Conservation (phyloP, 2,113 vertebrate genomes). For the Eublepharis macularius region DNA sequence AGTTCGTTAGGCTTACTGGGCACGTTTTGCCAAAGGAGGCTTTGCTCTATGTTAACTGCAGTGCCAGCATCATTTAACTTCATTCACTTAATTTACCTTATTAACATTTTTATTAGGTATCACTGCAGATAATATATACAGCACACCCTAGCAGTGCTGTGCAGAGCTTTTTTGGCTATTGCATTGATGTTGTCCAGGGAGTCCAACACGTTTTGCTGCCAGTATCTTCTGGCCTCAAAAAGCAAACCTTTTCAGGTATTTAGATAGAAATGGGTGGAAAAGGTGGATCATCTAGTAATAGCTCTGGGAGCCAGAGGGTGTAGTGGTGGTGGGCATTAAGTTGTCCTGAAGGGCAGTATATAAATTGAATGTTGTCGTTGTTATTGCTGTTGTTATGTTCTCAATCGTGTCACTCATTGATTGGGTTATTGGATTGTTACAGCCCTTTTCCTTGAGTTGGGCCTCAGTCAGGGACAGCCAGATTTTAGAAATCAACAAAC, state of each 20-base stretch:
- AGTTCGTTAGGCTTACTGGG: conserved; percentile 42
- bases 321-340: too few relatives aligned
- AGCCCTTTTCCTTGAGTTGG: neutral
- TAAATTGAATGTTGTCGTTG: too few relatives aligned
- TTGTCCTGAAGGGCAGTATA: too few relatives aligned
- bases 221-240: rapidly evolving
- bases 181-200: rapidly evolving
- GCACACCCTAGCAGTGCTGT: neutral
- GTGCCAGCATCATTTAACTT: conserved; percentile 50
- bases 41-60: conserved; percentile 37
- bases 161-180: neutral
- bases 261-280: neutral
- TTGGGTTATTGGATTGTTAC: neutral
- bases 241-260: conserved; percentile 13
- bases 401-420: neutral
- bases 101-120: conserved; percentile 53
- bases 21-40: conserved; percentile 8
- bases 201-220: neutral
- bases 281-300: conserved; percentile 8
- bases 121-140: neutral
- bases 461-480: neutral
- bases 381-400: neutral
- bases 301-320: too few relatives aligned
- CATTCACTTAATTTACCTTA: conserved; percentile 49
- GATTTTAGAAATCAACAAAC: too few relatives aligned